These are phyloP conservation scores for Eupithecia vulgata DNA, from an alignment of 2,888 invertebrate species.

Conservation along the genomic window DNA sequence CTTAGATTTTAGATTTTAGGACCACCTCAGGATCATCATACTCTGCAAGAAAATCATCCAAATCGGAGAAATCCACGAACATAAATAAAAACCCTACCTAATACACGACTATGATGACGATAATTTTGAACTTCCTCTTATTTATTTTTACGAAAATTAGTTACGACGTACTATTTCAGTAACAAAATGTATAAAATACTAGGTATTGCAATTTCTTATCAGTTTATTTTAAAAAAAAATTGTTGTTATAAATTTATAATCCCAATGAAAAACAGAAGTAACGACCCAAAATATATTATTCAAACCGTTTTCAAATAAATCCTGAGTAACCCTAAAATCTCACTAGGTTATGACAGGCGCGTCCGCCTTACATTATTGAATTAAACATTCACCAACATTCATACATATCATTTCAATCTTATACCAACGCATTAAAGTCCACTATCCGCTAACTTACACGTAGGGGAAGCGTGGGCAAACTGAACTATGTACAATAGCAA, in stretches of 20 bases:
- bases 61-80: no score
- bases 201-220: no score
- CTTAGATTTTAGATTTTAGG: no score
- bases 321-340: conserved; percentile 26
- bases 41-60: no score
- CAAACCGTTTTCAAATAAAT: conserved; percentile 4
- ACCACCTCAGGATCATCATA: no score
- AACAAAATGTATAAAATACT: no score
- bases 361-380: conserved; percentile 32
- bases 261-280: background rate
- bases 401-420: conserved; percentile 6
- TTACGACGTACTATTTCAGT: no score
- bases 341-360: conserved; percentile 30
- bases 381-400: conserved; percentile 28
- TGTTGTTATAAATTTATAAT: background rate
- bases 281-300: background rate
- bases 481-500: conserved; percentile 64
- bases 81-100: no score
- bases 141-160: no score
- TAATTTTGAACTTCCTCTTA: no score
- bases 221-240: no score
- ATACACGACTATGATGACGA: no score
- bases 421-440: background rate
- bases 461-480: conserved; percentile 27
- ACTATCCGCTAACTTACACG: background rate